Percentiles rank a stretch among this genome's conserved stretches.
phyloP scores from a whole-genome alignment of 2,113 vertebrate genomes.

The Otolemur garnettii region DNA sequence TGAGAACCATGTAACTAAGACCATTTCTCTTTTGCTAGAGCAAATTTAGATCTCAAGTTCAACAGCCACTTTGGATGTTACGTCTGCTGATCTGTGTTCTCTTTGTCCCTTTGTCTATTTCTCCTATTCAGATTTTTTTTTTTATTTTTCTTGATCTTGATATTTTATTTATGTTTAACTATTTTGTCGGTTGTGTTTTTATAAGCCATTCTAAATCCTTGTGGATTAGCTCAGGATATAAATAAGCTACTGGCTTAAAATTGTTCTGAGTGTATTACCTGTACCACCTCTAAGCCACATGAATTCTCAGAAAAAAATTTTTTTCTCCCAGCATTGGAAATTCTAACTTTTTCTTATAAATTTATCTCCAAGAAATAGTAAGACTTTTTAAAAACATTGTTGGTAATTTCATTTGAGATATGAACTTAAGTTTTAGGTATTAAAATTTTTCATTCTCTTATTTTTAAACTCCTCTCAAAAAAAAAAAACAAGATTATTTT shows the following conservation, averaged over 20 bases:
- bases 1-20: neutral
- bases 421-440: neutral
- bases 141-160: neutral
- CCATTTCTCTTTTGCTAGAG: neutral
- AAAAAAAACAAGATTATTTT: constrained; percentile 8
- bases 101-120: neutral
- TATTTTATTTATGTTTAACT: constrained; percentile 52
- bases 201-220: constrained; percentile 23
- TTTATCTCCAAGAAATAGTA: neutral
- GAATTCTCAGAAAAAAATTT: neutral
- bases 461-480: neutral
- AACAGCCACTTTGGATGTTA: neutral
- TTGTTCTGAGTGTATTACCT: neutral
- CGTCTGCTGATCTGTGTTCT: neutral
- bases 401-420: constrained; percentile 26
- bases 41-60: constrained; percentile 24
- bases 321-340: neutral
- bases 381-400: neutral
- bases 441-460: constrained; percentile 1
- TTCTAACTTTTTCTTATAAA: neutral
- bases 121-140: neutral
- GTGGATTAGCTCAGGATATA: constrained; percentile 52
- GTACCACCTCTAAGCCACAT: neutral
- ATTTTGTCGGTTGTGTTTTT: constrained; percentile 50
- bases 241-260: constrained; percentile 59